A percentile compares a stretch with the other conserved stretches of the same genome.
Conservation (phyloP, 2,113 vertebrate genomes). For the Hypanus sabinus region DNA sequence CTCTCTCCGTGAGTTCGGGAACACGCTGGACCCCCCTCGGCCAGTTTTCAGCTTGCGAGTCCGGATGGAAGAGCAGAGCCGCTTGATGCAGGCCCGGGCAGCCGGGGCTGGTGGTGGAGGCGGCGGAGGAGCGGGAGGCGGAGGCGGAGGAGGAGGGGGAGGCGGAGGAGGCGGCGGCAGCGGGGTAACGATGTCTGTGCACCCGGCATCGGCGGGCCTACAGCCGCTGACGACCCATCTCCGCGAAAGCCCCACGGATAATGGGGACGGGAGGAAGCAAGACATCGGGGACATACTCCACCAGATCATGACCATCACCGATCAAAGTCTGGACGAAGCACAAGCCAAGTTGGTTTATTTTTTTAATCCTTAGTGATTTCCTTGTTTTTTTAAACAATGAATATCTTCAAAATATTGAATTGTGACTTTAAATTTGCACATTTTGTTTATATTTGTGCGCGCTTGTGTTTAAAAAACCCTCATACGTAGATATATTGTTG, state of each 20-base stretch:
- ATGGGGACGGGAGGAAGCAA: constrained; percentile 96
- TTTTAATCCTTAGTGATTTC: not conserved
- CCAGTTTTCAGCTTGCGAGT: no score
- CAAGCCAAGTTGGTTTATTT: constrained; percentile 96
- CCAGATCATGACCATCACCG: constrained; percentile 99
- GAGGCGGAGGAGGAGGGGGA: no score
- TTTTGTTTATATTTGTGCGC: no score
- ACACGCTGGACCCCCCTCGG: no score
- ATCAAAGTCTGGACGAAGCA: constrained; percentile 99
- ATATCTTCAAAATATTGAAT: no score
- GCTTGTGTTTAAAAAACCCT: no score
- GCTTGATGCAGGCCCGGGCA: constrained; percentile 97
- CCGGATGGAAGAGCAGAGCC: constrained; percentile 91
- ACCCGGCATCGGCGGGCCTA: constrained; percentile 43
- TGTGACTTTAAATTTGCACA: no score
- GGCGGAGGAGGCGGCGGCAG: not conserved
- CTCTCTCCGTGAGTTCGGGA: no score
- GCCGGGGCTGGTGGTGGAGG: constrained; percentile 46
- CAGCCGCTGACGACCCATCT: constrained; percentile 79
- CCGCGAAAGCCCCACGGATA: constrained; percentile 71
- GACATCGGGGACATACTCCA: constrained; percentile 99
- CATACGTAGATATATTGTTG: no score
- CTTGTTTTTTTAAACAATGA: not conserved
- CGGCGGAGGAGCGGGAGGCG: no score
- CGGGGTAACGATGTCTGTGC: constrained; percentile 63